Percentiles rank a stretch among this genome's conserved stretches.
Evolutionary conservation across 2,888 invertebrate genomes (phyloP).

Genomic region (Acrobasis suavella): DNA sequence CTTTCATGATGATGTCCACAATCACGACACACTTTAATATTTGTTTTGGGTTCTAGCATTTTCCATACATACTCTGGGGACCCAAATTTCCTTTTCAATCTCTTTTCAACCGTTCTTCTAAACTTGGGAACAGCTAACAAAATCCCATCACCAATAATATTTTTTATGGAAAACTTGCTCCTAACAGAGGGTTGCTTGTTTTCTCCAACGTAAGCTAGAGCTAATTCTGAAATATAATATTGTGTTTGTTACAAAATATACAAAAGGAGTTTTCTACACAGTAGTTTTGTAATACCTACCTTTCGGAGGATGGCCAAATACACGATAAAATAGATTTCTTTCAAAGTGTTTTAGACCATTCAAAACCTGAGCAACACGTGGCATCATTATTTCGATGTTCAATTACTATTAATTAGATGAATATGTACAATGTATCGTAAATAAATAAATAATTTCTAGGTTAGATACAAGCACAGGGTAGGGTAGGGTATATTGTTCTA

Average conservation of each 20-base stretch:
- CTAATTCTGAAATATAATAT: constrained; percentile 53
- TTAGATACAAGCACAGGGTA: too few relatives aligned
- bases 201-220: constrained; percentile 57
- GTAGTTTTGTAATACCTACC: constrained; percentile 43
- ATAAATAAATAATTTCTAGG: not conserved
- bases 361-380: constrained; percentile 49
- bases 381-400: constrained; percentile 46
- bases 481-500: too few relatives aligned
- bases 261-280: not conserved
- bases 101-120: constrained; percentile 89
- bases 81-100: constrained; percentile 89
- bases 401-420: too few relatives aligned
- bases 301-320: constrained; percentile 66
- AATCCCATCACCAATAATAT: constrained; percentile 87
- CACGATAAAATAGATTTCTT: constrained; percentile 49
- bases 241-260: not conserved
- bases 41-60: constrained; percentile 86
- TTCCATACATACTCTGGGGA: constrained; percentile 86
- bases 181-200: constrained; percentile 35
- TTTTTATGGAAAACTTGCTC: constrained; percentile 80
- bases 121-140: constrained; percentile 92
- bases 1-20: constrained; percentile 94
- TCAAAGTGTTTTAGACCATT: constrained; percentile 58
- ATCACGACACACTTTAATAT: constrained; percentile 88
- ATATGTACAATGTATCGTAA: not conserved